Base-by-base conservation (phyloP, 1,140 invertebrate species). In the Pseudomyrmex flavicornis region DNA sequence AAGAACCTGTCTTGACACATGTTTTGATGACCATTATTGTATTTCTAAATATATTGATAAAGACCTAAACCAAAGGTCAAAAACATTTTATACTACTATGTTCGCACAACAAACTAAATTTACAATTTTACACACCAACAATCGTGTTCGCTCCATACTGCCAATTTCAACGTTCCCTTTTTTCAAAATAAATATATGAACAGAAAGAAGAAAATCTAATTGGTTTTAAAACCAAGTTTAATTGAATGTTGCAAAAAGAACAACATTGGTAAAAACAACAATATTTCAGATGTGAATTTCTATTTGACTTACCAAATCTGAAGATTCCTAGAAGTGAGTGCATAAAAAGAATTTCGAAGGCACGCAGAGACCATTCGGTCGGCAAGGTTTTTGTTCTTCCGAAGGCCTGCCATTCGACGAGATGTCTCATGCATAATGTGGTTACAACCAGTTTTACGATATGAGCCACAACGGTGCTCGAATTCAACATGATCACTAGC, bases 291-390 rank as follows among this genome's bases (percentile, higher is more conserved):
- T 44, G 15, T 22, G 35, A 35, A 7, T 0, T 35, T 35, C 5
- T 35, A 56, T 26, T 69, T 17, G 10, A 10, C 88, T 91, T 91
- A 94, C 93, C 93, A 79, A 91, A 94, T 92, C 93, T 91, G 59
- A 94, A 70, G 44, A 93, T 89, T 56, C 93, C 93, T 10, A 94
- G 44, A 76, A 93, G 77, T 12, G 93, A 94, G 77, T 94, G 93
- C 10, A 92, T 69, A 50, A 94, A 74, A 35, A 93, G 86, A 61
- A 94, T 91, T 89, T 93, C 92, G 83, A 92, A 92, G 73, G 92
- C 93, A 84, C 93, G 85, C 44, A 92, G 66, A 35, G 92, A 91
- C 92, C 93, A 93, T 44, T 80, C 83, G 12, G 62, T 88, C 35
- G 61, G 82, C 26, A 68, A 74, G 56, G 90, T 77, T 58, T 61